Evolutionary conservation across 2,113 vertebrate genomes (phyloP).

Genomic region (Strix aluco): DNA sequence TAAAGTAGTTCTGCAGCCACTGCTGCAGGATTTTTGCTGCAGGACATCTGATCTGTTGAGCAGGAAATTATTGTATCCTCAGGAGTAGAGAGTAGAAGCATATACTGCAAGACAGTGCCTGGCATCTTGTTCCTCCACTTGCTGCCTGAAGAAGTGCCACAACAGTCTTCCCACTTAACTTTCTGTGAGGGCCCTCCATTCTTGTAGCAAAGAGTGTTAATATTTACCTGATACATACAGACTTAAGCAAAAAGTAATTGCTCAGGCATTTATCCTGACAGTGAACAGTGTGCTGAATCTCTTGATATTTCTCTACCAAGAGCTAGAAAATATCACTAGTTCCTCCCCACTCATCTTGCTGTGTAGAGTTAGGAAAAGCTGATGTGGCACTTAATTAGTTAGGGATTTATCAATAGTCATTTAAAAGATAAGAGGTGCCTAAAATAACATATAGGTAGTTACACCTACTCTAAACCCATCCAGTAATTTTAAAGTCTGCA

Average conservation of each 20-base stretch:
- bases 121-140: background rate
- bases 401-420: background rate
- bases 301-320: background rate
- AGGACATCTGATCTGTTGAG: background rate
- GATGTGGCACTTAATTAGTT: background rate
- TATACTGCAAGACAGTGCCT: background rate
- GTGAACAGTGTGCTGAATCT: background rate
- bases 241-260: background rate
- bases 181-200: background rate
- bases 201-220: background rate
- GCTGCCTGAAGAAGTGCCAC: background rate
- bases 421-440: background rate
- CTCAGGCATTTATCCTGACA: background rate
- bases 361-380: background rate
- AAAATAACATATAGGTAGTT: background rate
- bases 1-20: background rate
- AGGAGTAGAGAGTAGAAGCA: background rate
- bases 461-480: background rate
- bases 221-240: background rate
- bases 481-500: constrained; percentile 16
- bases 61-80: background rate
- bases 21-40: background rate
- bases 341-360: background rate
- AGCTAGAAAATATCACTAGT: background rate
- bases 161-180: background rate